These are phyloP conservation scores for Monochamus alternatus DNA, from an alignment of 2,888 invertebrate species.

Conservation along the genomic window DNA sequence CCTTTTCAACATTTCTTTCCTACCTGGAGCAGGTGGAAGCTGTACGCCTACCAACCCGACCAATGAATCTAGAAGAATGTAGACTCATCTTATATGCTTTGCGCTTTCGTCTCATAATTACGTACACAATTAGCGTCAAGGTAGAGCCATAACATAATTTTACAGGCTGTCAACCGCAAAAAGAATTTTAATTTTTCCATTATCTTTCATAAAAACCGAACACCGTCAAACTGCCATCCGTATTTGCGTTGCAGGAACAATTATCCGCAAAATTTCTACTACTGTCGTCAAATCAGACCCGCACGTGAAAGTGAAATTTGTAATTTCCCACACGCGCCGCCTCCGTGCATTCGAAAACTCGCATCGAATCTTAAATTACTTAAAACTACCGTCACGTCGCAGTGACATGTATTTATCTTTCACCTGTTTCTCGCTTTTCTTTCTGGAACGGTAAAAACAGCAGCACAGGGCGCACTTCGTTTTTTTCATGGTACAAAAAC, in stretches of 20 bases:
- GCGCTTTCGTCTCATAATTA: background rate
- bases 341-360: background rate
- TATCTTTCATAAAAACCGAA: slow-evolving; percentile 21
- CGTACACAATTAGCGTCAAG: slow-evolving; percentile 1
- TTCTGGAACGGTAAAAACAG: slow-evolving; percentile 5
- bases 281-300: slow-evolving; percentile 19
- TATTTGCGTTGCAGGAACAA: slow-evolving; percentile 15
- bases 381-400: background rate
- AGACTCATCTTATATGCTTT: background rate
- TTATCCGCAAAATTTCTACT: slow-evolving; percentile 18
- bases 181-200: slow-evolving; percentile 18
- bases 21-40: too few species aligned
- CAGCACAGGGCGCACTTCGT: slow-evolving; percentile 31
- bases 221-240: slow-evolving; percentile 12
- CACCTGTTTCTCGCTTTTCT: slow-evolving; percentile 22
- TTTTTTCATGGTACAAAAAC: slow-evolving; percentile 16
- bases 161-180: slow-evolving; percentile 3
- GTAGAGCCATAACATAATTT: slow-evolving; percentile 1
- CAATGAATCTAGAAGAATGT: background rate
- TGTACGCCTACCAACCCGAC: too few species aligned
- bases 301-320: slow-evolving; percentile 30
- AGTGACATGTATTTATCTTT: slow-evolving; percentile 3
- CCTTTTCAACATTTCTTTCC: too few species aligned
- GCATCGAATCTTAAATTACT: background rate
- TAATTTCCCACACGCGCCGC: slow-evolving; percentile 24